These are phyloP conservation scores for Lydus trimaculatus DNA, from an alignment of 2,888 invertebrate species.

Conservation along the genomic window DNA sequence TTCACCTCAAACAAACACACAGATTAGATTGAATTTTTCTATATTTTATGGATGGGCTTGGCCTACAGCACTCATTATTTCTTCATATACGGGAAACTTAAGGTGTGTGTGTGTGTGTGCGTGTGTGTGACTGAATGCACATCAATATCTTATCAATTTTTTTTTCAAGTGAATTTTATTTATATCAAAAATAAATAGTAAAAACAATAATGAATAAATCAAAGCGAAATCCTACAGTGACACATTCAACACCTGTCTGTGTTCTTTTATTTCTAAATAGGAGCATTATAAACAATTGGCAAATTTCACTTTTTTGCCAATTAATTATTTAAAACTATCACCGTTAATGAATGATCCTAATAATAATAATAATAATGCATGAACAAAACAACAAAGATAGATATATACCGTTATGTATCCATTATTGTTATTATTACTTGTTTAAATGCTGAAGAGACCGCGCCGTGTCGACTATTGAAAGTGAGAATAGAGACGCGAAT, in stretches of 20 bases:
- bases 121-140: constrained; percentile 3
- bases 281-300: neutral
- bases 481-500: constrained; percentile 17
- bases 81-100: neutral
- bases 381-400: neutral
- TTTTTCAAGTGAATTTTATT: neutral
- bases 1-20: neutral
- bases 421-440: neutral
- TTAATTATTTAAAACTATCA: neutral
- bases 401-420: neutral
- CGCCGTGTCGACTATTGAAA: constrained; percentile 20
- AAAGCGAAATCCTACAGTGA: too few species aligned
- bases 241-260: too few species aligned
- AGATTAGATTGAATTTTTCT: constrained; percentile 8
- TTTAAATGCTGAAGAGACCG: neutral
- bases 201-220: neutral
- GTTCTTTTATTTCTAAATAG: too few species aligned
- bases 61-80: neutral
- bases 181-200: neutral
- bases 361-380: too few species aligned
- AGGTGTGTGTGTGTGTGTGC: neutral
- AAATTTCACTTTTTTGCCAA: neutral
- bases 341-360: neutral
- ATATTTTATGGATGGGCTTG: neutral
- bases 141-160: constrained; percentile 3